phyloP scores from a whole-genome alignment of 1,140 invertebrate genomes.

The Neelides sp. region DNA sequence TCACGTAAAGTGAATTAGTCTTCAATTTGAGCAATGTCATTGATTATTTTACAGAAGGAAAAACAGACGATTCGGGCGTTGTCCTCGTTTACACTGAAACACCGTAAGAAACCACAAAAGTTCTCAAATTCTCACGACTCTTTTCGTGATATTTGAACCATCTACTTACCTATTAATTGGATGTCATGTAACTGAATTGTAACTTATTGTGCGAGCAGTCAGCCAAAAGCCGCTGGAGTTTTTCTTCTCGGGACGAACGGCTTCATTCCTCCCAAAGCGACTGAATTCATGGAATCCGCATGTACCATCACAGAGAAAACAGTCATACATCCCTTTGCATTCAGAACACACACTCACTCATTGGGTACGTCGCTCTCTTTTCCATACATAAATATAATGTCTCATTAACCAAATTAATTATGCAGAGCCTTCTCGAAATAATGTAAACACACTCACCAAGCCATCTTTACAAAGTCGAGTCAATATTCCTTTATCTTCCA shows the following conservation, averaged over 20 bases:
- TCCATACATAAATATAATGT: too few relatives aligned
- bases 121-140: too few relatives aligned
- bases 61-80: conserved; percentile 67
- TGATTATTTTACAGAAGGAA: conserved; percentile 46
- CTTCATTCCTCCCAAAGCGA: conserved; percentile 50
- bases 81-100: conserved; percentile 60
- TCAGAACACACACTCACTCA: conserved; percentile 82
- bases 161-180: background rate
- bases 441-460: too few relatives aligned
- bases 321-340: conserved; percentile 84
- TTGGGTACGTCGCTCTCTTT: conserved; percentile 56
- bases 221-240: conserved; percentile 55
- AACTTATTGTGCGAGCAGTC: conserved; percentile 2
- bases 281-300: conserved; percentile 75
- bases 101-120: conserved; percentile 52
- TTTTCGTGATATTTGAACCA: too few relatives aligned
- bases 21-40: too few relatives aligned
- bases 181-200: background rate
- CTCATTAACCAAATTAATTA: too few relatives aligned
- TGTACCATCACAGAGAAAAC: conserved; percentile 69
- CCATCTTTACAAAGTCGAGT: too few relatives aligned
- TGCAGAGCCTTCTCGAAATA: too few relatives aligned
- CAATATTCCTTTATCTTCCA: too few relatives aligned
- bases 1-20: too few relatives aligned
- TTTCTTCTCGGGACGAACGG: conserved; percentile 72